These are phyloP conservation scores for Dendrocincla fuliginosa DNA, from an alignment of 2,797 vertebrate species.

Conservation along the genomic window DNA sequence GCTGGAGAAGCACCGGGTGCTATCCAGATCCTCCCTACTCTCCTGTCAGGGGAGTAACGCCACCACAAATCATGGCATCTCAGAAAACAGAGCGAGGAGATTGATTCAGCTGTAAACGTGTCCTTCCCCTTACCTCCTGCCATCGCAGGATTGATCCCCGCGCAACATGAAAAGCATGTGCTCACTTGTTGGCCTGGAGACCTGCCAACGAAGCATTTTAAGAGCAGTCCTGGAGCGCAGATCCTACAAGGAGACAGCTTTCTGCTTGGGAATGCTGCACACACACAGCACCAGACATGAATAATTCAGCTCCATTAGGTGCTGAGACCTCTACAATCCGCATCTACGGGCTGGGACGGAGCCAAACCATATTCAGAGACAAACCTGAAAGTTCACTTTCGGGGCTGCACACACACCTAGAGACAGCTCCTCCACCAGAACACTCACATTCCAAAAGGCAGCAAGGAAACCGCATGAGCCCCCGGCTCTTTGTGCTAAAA, in stretches of 20 bases:
- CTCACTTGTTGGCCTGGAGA: slow-evolving; percentile 69
- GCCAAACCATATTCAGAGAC: slow-evolving; percentile 31
- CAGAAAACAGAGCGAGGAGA: not conserved
- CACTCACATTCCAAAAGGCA: not conserved
- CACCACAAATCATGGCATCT: not conserved
- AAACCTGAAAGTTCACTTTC: slow-evolving; percentile 70
- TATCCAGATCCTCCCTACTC: not conserved
- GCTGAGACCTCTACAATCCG: slow-evolving; percentile 54
- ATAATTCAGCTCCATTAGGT: slow-evolving; percentile 72
- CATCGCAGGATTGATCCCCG: slow-evolving; percentile 27
- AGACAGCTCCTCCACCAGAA: slow-evolving; percentile 46
- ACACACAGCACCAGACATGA: slow-evolving; percentile 62
- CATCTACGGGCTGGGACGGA: slow-evolving; percentile 10
- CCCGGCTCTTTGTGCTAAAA: not conserved
- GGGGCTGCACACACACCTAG: slow-evolving; percentile 48
- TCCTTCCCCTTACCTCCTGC: slow-evolving; percentile 43
- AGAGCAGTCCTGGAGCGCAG: slow-evolving; percentile 63
- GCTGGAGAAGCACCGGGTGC: not conserved
- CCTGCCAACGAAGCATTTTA: slow-evolving; percentile 62
- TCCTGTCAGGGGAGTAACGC: not conserved
- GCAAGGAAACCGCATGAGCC: not conserved
- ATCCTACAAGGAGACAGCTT: slow-evolving; percentile 57
- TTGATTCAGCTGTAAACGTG: not conserved
- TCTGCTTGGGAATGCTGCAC: slow-evolving; percentile 60
- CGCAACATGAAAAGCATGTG: slow-evolving; percentile 56